Conservation (phyloP, 2,888 invertebrate species). For the Deroplatys truncata region DNA sequence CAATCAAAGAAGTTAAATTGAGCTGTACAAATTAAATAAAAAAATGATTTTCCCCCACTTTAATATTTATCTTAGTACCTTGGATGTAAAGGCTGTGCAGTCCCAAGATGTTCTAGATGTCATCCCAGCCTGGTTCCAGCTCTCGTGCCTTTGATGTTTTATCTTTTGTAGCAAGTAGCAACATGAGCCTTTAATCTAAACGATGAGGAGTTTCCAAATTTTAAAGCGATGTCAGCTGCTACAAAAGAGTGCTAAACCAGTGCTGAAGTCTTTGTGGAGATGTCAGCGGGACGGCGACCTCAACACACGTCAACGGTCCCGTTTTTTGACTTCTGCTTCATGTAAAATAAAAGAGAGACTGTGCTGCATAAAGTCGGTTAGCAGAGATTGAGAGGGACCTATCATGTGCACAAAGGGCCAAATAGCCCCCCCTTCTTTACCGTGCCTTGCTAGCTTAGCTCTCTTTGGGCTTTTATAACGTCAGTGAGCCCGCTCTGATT, state of each 20-base stretch:
- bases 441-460: not conserved
- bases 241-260: not conserved
- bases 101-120: too few relatives aligned
- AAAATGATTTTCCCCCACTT: too few relatives aligned
- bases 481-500: not conserved
- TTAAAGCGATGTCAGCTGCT: not conserved
- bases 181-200: not conserved
- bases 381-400: not conserved
- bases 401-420: conserved; percentile 1
- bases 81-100: too few relatives aligned
- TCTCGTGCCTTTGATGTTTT: not conserved
- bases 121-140: too few relatives aligned
- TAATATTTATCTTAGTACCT: too few relatives aligned
- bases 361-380: not conserved
- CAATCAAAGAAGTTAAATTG: too few relatives aligned
- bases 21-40: too few relatives aligned
- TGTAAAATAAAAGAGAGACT: not conserved
- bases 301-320: not conserved
- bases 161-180: not conserved
- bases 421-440: not conserved
- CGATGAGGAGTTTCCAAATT: not conserved
- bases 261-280: not conserved
- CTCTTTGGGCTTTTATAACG: not conserved
- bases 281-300: not conserved
- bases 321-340: not conserved